Base-by-base conservation (phyloP, 1,140 invertebrate genomes). In the Zaprionus taronus region DNA sequence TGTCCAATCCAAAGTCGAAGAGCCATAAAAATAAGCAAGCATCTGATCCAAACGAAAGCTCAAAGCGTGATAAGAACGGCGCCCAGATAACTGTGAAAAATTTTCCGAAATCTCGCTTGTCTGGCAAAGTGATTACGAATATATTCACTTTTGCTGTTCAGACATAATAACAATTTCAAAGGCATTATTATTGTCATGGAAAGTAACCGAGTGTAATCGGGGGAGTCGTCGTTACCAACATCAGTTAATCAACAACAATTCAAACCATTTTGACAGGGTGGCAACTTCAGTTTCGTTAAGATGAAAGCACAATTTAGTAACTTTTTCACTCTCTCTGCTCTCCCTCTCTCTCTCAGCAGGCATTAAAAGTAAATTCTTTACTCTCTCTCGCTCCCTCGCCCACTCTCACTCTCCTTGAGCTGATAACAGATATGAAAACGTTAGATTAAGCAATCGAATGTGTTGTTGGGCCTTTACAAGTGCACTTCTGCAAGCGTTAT, bases 1-100 rank as follows among this genome's bases (percentile, higher is more conserved):
- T 20, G 28, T 38, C 31, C 36, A 38, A 73, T 58, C 51, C 60
- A 73, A 73, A 72, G 71, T 77, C 61, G 57, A 73, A 67, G 62
- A 57, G 31, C 17, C 66, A 66, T 15, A 72, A 57, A 20, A 55
- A 20, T n/a, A 58, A 17, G 14, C 11, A 26, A 44, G 34, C 73
- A 72, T 73, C 71, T 73, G 62, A 62, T 77, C 58, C 34, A 62
- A 26, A 57, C 22, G 49, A 73, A 73, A 58, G 63, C 51, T 73
- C 57, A 67, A 72, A 28, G 24, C 34, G n/a, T 62, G 75, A 77
- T 73, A 72, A 73, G 64, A 57, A 31, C 44, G 17, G 41, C 44
- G 57, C 44, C 6, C 47, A 56, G 53, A 56, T 56, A 47, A 56
- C 22, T n/a, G 53, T n/a, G 53, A 2, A 56, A 56, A 56, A 26